A percentile compares a stretch with the other conserved stretches of the same genome.
Evolutionary conservation across 2,888 invertebrate species (phyloP).

Genomic region (Leptopilina myrica): DNA sequence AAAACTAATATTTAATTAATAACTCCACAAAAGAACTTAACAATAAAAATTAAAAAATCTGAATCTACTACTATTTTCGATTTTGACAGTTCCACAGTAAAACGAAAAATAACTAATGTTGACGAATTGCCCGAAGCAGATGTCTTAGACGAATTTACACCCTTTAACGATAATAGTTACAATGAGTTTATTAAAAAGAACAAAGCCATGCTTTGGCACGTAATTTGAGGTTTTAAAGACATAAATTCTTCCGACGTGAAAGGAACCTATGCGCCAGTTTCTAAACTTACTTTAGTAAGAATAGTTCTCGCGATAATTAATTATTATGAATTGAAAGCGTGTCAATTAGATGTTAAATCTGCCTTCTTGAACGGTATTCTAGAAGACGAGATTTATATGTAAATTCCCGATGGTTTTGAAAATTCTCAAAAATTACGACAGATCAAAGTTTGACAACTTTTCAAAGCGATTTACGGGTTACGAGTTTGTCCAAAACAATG

Average conservation of each 20-base stretch:
- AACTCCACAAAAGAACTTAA: background rate
- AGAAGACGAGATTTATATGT: constrained; percentile 27
- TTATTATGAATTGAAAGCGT: constrained; percentile 37
- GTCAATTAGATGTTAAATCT: constrained; percentile 47
- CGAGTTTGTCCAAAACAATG: background rate
- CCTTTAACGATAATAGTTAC: background rate
- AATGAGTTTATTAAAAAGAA: too few relatives aligned
- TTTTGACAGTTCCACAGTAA: background rate
- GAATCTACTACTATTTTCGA: background rate
- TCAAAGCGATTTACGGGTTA: background rate
- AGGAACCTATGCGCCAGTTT: constrained; percentile 52
- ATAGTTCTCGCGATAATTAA: constrained; percentile 34
- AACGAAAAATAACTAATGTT: background rate
- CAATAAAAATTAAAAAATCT: background rate
- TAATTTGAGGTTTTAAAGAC: too few relatives aligned
- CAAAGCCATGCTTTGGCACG: constrained; percentile 23
- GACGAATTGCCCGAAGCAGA: background rate
- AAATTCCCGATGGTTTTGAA: too few relatives aligned
- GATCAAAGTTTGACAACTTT: too few relatives aligned
- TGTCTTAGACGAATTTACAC: background rate
- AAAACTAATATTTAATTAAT: background rate
- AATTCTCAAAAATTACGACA: too few relatives aligned
- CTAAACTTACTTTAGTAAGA: constrained; percentile 49
- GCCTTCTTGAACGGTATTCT: constrained; percentile 46
- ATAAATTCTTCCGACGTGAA: too few relatives aligned